Percentiles rank a stretch among this genome's conserved stretches.
phyloP scores from a whole-genome alignment of 37 sponge, comb jelly and placozoan species.

The Lycopodina hypogea region DNA sequence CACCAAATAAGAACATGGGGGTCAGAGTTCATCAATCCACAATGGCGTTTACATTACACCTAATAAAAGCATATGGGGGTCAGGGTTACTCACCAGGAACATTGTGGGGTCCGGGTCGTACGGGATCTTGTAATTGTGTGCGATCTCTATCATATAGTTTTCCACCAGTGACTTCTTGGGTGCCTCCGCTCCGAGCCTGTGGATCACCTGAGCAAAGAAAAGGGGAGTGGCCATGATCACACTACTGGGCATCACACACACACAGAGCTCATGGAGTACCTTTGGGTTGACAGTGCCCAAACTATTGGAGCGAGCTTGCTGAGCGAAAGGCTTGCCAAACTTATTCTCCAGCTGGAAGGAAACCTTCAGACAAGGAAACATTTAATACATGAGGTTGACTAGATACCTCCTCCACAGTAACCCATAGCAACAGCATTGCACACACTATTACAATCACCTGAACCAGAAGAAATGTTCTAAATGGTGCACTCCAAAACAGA shows the following conservation, averaged over 20 bases:
- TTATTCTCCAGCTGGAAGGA: conserved; percentile 77
- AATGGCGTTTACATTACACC: too few relatives aligned
- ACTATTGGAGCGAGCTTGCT: conserved; percentile 84
- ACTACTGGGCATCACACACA: background rate
- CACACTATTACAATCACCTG: too few relatives aligned
- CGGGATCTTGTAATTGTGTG: conserved; percentile 85
- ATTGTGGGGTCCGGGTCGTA: conserved; percentile 88
- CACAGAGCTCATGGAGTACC: conserved; percentile 25
- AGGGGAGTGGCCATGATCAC: background rate
- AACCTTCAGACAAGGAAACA: conserved; percentile 47
- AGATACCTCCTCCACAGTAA: too few relatives aligned
- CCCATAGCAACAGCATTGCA: too few relatives aligned
- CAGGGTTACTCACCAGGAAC: conserved; percentile 61
- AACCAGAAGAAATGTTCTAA: too few relatives aligned
- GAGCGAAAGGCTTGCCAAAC: conserved; percentile 94
- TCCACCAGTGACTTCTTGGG: conserved; percentile 86
- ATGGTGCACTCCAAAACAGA: too few relatives aligned
- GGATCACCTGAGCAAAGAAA: conserved; percentile 71
- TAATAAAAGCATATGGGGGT: too few relatives aligned
- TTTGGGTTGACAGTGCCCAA: conserved; percentile 83
- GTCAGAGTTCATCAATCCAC: too few relatives aligned
- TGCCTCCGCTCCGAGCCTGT: conserved; percentile 84
- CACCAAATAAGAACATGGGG: too few relatives aligned
- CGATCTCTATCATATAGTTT: conserved; percentile 94
- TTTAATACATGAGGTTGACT: too few relatives aligned